Evolutionary conservation across 2,888 invertebrate genomes (phyloP).

Genomic region (Diplazon laetatorius): DNA sequence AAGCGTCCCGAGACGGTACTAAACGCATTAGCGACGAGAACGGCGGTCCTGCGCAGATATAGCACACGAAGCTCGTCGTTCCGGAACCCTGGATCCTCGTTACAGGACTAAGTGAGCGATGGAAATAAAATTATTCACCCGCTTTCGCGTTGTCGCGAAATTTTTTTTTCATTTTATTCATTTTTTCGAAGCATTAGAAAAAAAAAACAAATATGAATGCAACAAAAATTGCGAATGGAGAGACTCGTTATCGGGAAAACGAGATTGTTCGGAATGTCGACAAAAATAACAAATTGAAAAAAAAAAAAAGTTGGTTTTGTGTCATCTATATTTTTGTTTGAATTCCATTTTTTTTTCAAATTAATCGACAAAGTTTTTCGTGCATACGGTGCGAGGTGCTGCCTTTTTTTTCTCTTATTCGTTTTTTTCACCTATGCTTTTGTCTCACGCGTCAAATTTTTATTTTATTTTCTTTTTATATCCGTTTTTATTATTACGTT

Average conservation of each 20-base stretch:
- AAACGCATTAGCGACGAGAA: background rate
- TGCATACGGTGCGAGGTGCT: background rate
- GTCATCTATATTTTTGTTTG: too few species aligned
- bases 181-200: background rate
- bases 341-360: background rate
- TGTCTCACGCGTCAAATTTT: background rate
- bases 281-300: too few species aligned
- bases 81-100: background rate
- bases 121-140: background rate
- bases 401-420: background rate
- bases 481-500: background rate
- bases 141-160: background rate
- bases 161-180: too few species aligned
- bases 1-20: background rate
- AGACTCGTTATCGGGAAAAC: background rate
- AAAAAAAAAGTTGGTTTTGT: too few species aligned
- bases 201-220: background rate
- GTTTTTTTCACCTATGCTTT: background rate
- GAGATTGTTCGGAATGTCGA: background rate
- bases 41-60: background rate
- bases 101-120: slow-evolving; percentile 9
- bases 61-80: background rate
- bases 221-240: background rate
- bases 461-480: background rate
- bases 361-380: background rate